Percentiles rank a stretch among this genome's conserved stretches.
phyloP scores from a whole-genome alignment of 2,113 vertebrate species.

The Lophochroa leadbeateri region DNA sequence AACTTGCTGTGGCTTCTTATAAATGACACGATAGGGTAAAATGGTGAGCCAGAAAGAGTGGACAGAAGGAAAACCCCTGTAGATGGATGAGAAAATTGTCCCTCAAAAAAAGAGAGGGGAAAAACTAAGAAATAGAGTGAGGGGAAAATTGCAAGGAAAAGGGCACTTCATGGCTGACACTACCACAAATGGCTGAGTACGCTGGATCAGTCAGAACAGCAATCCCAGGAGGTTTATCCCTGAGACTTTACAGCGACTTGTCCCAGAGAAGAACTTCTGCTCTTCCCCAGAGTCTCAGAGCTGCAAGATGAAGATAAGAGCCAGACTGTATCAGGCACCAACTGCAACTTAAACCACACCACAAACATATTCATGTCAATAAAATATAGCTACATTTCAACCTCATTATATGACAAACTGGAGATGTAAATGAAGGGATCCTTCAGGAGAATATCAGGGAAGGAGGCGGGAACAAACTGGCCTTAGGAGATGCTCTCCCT shows the following conservation, averaged over 20 bases:
- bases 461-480: not conserved
- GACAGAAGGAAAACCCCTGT: not conserved
- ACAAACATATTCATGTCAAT: accelerated
- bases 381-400: not conserved
- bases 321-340: not conserved
- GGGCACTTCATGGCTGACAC: accelerated
- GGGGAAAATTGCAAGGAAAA: not conserved
- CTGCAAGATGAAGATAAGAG: not conserved
- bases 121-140: not conserved
- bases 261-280: not conserved
- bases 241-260: not conserved
- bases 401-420: not conserved
- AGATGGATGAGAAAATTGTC: not conserved
- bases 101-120: not conserved
- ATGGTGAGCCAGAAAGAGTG: too few species aligned
- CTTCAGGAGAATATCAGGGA: not conserved
- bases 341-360: not conserved
- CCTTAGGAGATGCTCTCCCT: not conserved
- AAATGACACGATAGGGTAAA: too few species aligned
- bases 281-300: not conserved
- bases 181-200: not conserved
- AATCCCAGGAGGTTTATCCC: not conserved
- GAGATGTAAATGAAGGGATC: not conserved
- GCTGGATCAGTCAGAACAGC: not conserved
- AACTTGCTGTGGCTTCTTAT: too few species aligned